Evolutionary conservation across 2,113 vertebrate species (phyloP), one percentile per base, ranked within the genome.

Genomic region (Mirza zaza): DNA sequence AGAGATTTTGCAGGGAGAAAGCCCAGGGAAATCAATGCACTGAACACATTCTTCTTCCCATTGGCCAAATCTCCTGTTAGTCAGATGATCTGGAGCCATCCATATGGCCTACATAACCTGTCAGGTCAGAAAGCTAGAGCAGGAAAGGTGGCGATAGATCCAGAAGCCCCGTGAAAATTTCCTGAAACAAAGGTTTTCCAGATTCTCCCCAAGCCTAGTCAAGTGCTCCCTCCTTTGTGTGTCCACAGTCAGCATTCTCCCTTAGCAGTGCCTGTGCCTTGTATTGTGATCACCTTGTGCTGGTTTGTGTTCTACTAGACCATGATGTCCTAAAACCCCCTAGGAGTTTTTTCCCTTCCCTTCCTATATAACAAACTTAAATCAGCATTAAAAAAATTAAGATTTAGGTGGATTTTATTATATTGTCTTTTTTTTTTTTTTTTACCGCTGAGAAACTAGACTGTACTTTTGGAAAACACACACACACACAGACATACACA

Each of bases 371-470:
- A 34, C 8, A 52, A 39, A 32, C 5, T 18, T 71, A 55, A 45
- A 57, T 32, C 32, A 39, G 32, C 18, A 57, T 67, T 29, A 75
- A 21, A 85, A 17, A 36, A 57, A 21, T 21, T 57, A 21, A 57
- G 1, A 36, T 82, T 75, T 42, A 61, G 87, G 11, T 82, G 57
- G 2, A 86, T 67, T 59, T 68, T 21, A 86, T 94, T 27, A 45
- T 48, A 57, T 55, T 73, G 6, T 92, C 18, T 70, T 70, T 67
- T 81, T 73, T 73, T 70, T 82, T 82, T 67, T 81, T 81, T 73
- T 70, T 82, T 75, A 39, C 20, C 45, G 42, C 48, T 93, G 29
- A 52, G 11, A 82, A 81, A 61, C 7, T 76, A 67, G n/a, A 48
- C 21, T 65, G 2, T 80, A 52, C 55, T 61, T 89, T 86, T 67